phyloP scores from a whole-genome alignment of 2,888 invertebrate species.

The Aphidoletes aphidimyza region DNA sequence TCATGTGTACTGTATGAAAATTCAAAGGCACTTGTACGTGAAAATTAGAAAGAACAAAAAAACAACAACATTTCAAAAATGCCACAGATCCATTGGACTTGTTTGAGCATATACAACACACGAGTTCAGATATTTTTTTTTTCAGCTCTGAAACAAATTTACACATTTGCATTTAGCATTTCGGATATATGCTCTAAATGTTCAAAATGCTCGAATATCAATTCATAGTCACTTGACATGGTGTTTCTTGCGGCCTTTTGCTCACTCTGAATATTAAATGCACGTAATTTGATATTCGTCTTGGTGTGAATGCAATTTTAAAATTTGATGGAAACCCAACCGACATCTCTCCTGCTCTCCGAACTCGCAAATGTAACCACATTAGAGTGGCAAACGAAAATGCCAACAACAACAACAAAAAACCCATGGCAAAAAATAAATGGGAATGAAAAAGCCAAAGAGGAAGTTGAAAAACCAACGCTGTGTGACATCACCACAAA shows the following conservation, averaged over 20 bases:
- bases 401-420: too few species aligned
- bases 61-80: background rate
- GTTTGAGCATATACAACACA: background rate
- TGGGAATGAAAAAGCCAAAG: too few species aligned
- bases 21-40: slow-evolving; percentile 1
- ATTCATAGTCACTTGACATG: background rate
- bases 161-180: too few species aligned
- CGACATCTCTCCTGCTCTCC: too few species aligned
- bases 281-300: too few species aligned
- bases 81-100: background rate
- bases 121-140: too few species aligned
- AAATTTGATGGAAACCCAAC: background rate
- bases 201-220: background rate
- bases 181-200: too few species aligned
- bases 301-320: background rate
- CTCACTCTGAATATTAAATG: background rate
- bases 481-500: background rate
- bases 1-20: background rate
- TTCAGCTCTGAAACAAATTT: too few species aligned
- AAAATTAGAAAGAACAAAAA: background rate
- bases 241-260: background rate
- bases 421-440: too few species aligned
- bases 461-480: background rate
- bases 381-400: too few species aligned
- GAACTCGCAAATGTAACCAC: too few species aligned